Base-by-base conservation (phyloP, 2,113 vertebrate species). In the Potamarius usumacintae region DNA sequence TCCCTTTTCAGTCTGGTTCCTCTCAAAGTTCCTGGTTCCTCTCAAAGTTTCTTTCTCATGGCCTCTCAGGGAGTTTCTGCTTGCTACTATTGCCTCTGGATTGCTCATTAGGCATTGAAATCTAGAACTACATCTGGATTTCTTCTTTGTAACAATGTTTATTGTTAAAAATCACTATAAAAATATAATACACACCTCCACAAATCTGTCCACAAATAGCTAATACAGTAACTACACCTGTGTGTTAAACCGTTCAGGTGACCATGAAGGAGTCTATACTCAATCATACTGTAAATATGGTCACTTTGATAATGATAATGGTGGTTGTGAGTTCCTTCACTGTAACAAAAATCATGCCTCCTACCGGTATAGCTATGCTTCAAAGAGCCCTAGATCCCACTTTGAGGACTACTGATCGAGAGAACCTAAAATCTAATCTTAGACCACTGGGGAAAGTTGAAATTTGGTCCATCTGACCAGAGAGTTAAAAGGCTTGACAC, bases 401-500 rank as follows among this genome's bases (percentile, higher is more conserved):
- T 14, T 30, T 14, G n/a, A 69, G 65, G 30, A 27, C n/a, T 12
- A 30, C 65, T 69, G n/a, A n/a, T 14, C 30, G 14, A 30, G 65
- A 69, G n/a, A 69, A 67, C 11, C 63, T 27, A 15, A 27, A 1
- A 30, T 6, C 6, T 69, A 4, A 15, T 67, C 65, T 67, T n/a
- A n/a, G 65, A 67, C 25, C 22, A 5, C 0, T 63, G 62, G 62
- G 8, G 22, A 63, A n/a, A 60, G 62, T 22, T 65, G 7, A 65
- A 5, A 69, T 1, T 5, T 30, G 65, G 27, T 27, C n/a, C 3
- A 6, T 69, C 30, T 69, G 25, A 67, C 7, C 25, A 11, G 25
- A 67, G n/a, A 67, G 25, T 88, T 71, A 79, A n/a, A 85, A 60
- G 1, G 42, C 57, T 60, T 86, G 85, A 84, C 27, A 48, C 18